phyloP scores from a whole-genome alignment of 1,140 invertebrate species.

The Drosophila tristis region DNA sequence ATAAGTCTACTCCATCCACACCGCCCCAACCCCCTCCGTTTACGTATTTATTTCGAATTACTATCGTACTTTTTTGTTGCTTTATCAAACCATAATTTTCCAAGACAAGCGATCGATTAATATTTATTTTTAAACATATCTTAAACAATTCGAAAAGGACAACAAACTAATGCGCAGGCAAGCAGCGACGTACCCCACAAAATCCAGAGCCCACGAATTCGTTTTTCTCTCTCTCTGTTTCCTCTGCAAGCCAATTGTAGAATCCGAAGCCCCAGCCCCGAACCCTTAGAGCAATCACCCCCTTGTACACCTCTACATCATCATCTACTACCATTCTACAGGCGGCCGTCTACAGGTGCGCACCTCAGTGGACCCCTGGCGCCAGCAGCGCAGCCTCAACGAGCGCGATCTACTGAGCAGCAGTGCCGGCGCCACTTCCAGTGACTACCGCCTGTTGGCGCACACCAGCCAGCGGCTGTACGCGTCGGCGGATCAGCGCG shows the following conservation, averaged over 20 bases:
- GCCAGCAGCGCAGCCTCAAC: constrained; percentile 80
- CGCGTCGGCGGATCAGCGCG: constrained; percentile 77
- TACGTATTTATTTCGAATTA: constrained; percentile 37
- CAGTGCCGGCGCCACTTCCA: constrained; percentile 56
- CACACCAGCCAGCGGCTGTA: constrained; percentile 73
- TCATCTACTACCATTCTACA: constrained; percentile 68
- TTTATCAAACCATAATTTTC: constrained; percentile 22
- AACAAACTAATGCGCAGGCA: constrained; percentile 75
- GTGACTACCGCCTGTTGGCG: constrained; percentile 65
- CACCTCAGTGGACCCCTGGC: constrained; percentile 72
- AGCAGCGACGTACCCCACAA: constrained; percentile 40
- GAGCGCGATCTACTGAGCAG: constrained; percentile 75
- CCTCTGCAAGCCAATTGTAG: too few species aligned
- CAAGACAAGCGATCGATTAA: constrained; percentile 29
- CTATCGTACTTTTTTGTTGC: constrained; percentile 27
- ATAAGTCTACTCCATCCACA: constrained; percentile 25
- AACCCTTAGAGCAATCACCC: constrained; percentile 4
- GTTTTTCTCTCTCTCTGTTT: too few species aligned
- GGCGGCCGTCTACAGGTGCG: constrained; percentile 77
- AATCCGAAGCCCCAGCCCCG: background rate
- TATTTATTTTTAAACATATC: constrained; percentile 49
- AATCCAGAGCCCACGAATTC: constrained; percentile 20
- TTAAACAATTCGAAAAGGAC: constrained; percentile 64
- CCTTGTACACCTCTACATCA: constrained; percentile 34
- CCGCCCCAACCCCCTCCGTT: constrained; percentile 3